Base-by-base conservation (phyloP, 2,888 invertebrate species). In the Laothoe populi region DNA sequence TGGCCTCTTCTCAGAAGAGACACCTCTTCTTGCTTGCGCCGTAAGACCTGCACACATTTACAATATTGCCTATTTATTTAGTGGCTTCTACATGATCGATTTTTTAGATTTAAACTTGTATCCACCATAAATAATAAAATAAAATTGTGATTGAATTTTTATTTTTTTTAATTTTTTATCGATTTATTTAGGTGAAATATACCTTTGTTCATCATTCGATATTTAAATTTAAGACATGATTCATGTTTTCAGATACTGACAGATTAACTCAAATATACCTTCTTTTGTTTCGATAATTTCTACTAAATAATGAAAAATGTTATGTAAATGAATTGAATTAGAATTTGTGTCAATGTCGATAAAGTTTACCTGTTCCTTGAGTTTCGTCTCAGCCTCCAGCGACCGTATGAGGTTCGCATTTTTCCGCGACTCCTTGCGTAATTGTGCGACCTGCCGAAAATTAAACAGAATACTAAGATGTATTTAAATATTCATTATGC, bases 1-100 rank as follows among this genome's bases (percentile, higher is more conserved):
- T 92, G 89, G 24, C 94, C 92, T 70, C 95, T 96, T 61, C 98
- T 94, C 49, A 99, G 87, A 1, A 97, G 94, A 0, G 96, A 95
- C 0, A 98, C 97, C 87, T 99, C 98, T 79, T 98, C 98, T 67
- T 97, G 97, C 77, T 98, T 98, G 1, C 98, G 94, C 75, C 96
- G 96, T 38, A 99, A 92, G 2, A 99, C 94, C 90, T 90, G 19
- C 4, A 26, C 26, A 26, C 7, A 4, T 26, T 4, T 4, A 26
- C 26, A 3, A n/a, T n/a, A n/a, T n/a, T n/a, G n/a, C n/a, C n/a
- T n/a, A n/a, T n/a, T n/a, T n/a, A n/a, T n/a, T n/a, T n/a, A n/a
- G n/a, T n/a, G 38, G 13, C 38, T 13, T 38, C 13, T 38, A 1
- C n/a, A n/a, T n/a, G n/a, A n/a, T n/a, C n/a, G n/a, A n/a, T n/a